Percentiles rank a stretch among this genome's conserved stretches.
Evolutionary conservation across 1,140 invertebrate species (phyloP).

Genomic region (Drosophila lowei): DNA sequence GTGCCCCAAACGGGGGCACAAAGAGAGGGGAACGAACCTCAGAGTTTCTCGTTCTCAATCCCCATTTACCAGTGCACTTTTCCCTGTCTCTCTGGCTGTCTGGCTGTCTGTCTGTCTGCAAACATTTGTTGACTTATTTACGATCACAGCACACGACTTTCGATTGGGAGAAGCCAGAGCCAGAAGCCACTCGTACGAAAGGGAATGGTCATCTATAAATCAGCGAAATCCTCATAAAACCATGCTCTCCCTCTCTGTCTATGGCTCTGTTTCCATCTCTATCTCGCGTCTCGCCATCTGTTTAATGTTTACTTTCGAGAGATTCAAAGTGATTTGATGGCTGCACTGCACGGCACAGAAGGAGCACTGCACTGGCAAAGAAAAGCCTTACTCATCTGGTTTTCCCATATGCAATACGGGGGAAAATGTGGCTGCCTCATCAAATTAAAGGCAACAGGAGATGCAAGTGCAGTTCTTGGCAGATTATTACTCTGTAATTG

Average conservation of each 20-base stretch:
- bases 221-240: slow-evolving; percentile 45
- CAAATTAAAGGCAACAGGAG: neutral
- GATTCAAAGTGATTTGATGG: slow-evolving; percentile 33
- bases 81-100: neutral
- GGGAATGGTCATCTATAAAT: slow-evolving; percentile 22
- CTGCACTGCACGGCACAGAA: no score
- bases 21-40: neutral
- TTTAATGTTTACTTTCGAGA: slow-evolving; percentile 40
- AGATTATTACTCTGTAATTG: neutral
- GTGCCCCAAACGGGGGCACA: slow-evolving; percentile 20
- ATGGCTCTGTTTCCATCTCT: no score
- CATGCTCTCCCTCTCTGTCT: slow-evolving; percentile 38
- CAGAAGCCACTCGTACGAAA: no score
- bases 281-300: neutral
- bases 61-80: slow-evolving; percentile 9
- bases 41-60: slow-evolving; percentile 5
- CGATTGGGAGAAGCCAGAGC: no score
- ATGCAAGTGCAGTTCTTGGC: neutral
- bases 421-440: no score
- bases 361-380: slow-evolving; percentile 20
- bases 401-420: slow-evolving; percentile 4
- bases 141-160: slow-evolving; percentile 46
- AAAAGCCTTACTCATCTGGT: slow-evolving; percentile 44
- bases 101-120: slow-evolving; percentile 8
- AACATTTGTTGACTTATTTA: slow-evolving; percentile 71